Evolutionary conservation across 2,797 vertebrate genomes (phyloP), one percentile per base, ranked within the genome.

Genomic region (Acropternis orthonyx): DNA sequence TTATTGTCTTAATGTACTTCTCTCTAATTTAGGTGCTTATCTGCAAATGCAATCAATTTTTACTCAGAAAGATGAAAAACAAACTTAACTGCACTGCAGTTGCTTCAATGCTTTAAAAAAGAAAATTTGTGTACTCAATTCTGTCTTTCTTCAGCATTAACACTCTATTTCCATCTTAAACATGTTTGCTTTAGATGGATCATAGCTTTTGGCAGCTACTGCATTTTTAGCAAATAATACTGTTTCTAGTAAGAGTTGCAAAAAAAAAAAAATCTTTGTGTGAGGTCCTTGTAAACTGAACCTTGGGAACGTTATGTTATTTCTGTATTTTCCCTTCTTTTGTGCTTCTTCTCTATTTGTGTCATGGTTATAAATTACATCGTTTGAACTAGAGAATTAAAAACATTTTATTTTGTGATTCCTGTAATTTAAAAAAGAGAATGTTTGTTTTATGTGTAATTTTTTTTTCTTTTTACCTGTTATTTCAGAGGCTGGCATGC

Each of bases 201-300:
- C 97, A 97, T 98, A 97, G 98, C 95, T 98, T 97, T 98, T 98
- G 98, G 98, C 98, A 98, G 98, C 98, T 97, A 97, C 97, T 95
- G 97, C 96, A 96, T 98, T 98, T 98, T 98, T 98, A 98, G 97
- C 98, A 98, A 98, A 98, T 98, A 98, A 98, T 98, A 98, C 98
- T 98, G 98, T 98, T 98, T 98, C 98, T 98, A 98, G 97, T 98
- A 98, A 98, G 98, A 98, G 97, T 98, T 98, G 97, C 96, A 96
- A 97, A 97, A 96, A 96, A 94, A 96, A 94, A 92, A 95, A 97
- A 97, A 97, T 95, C 98, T 97, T 98, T 97, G 98, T 98, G 98
- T 98, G 98, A 98, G 98, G 98, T 98, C 98, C 98, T 98, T 98
- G 98, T 98, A 98, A 98, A 98, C 97, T 97, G 98, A 98, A 98